A percentile compares a stretch with the other conserved stretches of the same genome.
phyloP scores from a whole-genome alignment of 2,888 invertebrate species.

The Mesorhabditis spiculigera region DNA sequence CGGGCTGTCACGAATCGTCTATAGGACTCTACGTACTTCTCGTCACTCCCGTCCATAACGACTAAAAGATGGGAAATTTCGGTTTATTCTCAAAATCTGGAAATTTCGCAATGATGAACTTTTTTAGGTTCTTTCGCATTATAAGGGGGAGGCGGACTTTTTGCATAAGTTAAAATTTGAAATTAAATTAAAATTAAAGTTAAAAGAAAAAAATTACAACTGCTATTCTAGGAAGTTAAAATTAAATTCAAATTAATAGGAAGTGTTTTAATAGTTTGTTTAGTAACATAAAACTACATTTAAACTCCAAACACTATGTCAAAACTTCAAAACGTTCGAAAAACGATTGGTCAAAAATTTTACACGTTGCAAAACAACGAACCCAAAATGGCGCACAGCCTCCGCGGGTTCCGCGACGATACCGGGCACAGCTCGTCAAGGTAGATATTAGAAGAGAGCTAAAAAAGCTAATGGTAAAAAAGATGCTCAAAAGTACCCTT shows the following conservation, averaged over 20 bases:
- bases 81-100: too few species aligned
- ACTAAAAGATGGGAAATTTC: not conserved
- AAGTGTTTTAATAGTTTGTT: too few species aligned
- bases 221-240: too few species aligned
- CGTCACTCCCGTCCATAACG: slow-evolving; percentile 19
- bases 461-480: slow-evolving; percentile 2
- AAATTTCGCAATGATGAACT: too few species aligned
- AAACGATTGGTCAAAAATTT: not conserved
- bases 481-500: slow-evolving; percentile 33
- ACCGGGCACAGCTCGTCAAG: slow-evolving; percentile 62
- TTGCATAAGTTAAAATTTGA: too few species aligned
- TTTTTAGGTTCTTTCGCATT: too few species aligned
- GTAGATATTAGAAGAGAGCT: slow-evolving; percentile 60
- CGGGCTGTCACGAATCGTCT: slow-evolving; percentile 31
- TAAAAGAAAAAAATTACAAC: too few species aligned
- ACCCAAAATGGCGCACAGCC: slow-evolving; percentile 48
- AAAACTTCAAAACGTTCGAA: too few species aligned
- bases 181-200: not conserved
- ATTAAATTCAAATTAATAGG: too few species aligned
- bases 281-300: too few species aligned
- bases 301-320: too few species aligned
- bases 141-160: too few species aligned
- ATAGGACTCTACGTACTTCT: slow-evolving; percentile 34
- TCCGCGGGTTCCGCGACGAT: slow-evolving; percentile 40
- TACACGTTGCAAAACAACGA: slow-evolving; percentile 21